phyloP scores from a whole-genome alignment of 2,113 vertebrate genomes.

The Rissa tridactyla region DNA sequence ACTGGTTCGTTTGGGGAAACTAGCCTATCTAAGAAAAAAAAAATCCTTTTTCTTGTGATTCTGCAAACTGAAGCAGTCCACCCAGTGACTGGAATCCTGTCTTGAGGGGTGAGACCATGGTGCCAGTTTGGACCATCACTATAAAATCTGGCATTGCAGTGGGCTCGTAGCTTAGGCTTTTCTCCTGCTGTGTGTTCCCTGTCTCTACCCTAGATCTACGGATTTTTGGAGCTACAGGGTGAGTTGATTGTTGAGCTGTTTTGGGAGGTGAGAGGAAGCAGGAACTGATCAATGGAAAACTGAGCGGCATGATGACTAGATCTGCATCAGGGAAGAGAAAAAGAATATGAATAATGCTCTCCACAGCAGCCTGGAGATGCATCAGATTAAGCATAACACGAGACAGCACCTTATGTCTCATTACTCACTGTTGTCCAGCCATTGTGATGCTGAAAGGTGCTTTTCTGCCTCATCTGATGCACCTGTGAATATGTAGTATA shows the following conservation, averaged over 20 bases:
- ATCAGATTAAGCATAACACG: not conserved
- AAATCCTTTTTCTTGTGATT: not conserved
- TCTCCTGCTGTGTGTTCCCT: not conserved
- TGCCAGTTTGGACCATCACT: not conserved
- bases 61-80: not conserved
- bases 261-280: not conserved
- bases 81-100: not conserved
- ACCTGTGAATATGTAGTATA: not conserved
- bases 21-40: not conserved
- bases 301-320: not conserved
- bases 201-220: not conserved
- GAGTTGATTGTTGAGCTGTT: not conserved
- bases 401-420: not conserved
- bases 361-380: not conserved
- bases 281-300: not conserved
- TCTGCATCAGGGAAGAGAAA: not conserved
- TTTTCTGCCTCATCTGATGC: not conserved
- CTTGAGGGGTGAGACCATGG: not conserved
- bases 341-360: conserved; percentile 21
- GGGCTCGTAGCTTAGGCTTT: not conserved
- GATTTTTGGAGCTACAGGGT: not conserved
- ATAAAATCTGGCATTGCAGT: not conserved
- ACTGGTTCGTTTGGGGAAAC: not conserved
- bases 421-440: conserved; percentile 19
- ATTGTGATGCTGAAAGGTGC: not conserved